Evolutionary conservation across 2,888 invertebrate genomes (phyloP), one percentile per base, ranked within the genome.

Genomic region (Drosophila algonquin): DNA sequence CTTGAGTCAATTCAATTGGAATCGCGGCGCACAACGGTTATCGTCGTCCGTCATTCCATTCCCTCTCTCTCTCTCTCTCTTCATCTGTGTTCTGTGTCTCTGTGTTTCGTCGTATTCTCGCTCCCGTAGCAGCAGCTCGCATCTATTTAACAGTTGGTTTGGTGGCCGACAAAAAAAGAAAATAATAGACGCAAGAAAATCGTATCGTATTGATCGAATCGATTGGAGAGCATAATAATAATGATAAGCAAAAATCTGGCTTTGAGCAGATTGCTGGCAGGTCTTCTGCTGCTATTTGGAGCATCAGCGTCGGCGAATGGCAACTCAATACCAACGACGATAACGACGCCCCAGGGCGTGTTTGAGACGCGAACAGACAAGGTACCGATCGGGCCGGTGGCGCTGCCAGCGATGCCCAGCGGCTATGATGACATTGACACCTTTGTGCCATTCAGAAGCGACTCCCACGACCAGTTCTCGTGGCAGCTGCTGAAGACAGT

Each of bases 401-500:
- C 47, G n/a, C 55, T 61, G 16, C 12, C 59, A 7, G 9, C 52
- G 21, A 9, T 71, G 54, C 68, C 62, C 6, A 18, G 65, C 30
- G 12, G 53, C 32, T 81, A 87, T 48, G 87, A 83, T 77, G 73
- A 79, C 47, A 85, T 90, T 32, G 91, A 91, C 63, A 82, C 87
- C 35, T 92, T 90, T 79, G 87, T 92, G 12, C 92, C 92, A 10
- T 92, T 89, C 65, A 86, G 90, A 57, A 89, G 89, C 60, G 91
- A 92, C 58, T 82, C 83, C 9, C 90, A 94, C 74, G 95, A 95
- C 77, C 92, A 92, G 59, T 95, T 96, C 86, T 95, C 95, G 67
- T 95, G 95, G 95, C 93, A 93, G 56, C 89, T 95, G 24, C 93
- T 95, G 18, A 95, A 94, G 93, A 94, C 84, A 16, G 83, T 91